Evolutionary conservation across 2,113 vertebrate genomes (phyloP).

Genomic region (Condylura cristata): DNA sequence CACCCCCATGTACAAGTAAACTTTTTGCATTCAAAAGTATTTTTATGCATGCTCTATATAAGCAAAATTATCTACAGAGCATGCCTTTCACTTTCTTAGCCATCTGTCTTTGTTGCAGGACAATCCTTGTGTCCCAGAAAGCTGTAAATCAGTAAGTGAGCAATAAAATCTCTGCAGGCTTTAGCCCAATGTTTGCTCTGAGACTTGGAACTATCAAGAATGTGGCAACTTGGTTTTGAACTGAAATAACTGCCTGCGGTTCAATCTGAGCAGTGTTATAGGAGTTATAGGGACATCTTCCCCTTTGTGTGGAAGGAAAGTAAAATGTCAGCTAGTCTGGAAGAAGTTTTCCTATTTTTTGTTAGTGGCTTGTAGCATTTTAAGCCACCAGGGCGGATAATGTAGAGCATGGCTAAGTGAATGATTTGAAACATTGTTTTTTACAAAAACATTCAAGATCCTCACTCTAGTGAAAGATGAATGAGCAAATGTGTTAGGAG

Average conservation of each 20-base stretch:
- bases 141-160: background rate
- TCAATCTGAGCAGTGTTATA: background rate
- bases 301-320: slow-evolving; percentile 51
- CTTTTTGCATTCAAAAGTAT: background rate
- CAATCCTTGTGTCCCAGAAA: background rate
- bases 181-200: background rate
- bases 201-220: slow-evolving; percentile 20
- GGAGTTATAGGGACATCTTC: slow-evolving; percentile 9
- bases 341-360: background rate
- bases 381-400: background rate
- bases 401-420: background rate
- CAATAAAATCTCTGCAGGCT: background rate
- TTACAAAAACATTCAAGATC: slow-evolving; percentile 21
- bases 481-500: slow-evolving; percentile 10
- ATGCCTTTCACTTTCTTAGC: background rate
- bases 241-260: background rate
- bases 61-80: background rate
- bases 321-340: slow-evolving; percentile 23
- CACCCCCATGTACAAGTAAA: background rate
- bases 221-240: background rate
- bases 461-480: slow-evolving; percentile 19
- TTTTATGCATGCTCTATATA: background rate
- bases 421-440: slow-evolving; percentile 51
- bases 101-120: slow-evolving; percentile 20
- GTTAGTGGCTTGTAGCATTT: slow-evolving; percentile 1